Evolutionary conservation across 2,113 vertebrate species (phyloP).

Genomic region (Sturnus vulgaris): DNA sequence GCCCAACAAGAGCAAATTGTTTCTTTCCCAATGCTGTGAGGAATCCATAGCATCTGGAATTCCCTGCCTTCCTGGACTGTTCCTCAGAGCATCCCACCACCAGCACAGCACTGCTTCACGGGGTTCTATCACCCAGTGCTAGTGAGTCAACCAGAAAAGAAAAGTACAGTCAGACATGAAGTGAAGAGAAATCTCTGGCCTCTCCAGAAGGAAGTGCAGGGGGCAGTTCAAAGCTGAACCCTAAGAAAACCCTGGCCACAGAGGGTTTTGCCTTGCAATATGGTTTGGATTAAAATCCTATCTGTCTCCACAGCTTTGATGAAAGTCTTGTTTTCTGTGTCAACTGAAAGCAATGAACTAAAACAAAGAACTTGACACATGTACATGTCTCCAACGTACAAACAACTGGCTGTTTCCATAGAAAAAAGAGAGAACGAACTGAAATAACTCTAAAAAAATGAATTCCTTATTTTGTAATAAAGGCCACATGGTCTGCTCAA

Average conservation of each 20-base stretch:
- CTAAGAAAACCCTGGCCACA: accelerated
- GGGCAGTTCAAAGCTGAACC: neutral
- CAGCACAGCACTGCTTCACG: neutral
- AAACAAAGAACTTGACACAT: conserved; percentile 10
- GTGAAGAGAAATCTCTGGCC: neutral
- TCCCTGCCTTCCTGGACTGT: neutral
- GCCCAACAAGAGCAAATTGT: neutral
- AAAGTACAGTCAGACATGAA: neutral
- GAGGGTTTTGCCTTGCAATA: neutral
- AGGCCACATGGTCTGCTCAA: neutral
- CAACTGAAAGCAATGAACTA: neutral
- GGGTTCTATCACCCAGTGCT: neutral
- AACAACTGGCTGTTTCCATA: conserved; percentile 29
- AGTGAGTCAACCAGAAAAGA: neutral
- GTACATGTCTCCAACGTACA: neutral
- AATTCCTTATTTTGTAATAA: conserved; percentile 32
- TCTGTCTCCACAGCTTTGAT: neutral
- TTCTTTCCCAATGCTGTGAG: neutral
- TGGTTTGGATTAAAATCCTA: conserved; percentile 32
- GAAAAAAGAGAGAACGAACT: conserved; percentile 2
- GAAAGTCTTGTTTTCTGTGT: neutral
- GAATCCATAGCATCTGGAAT: neutral
- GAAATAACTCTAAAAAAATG: conserved; percentile 2
- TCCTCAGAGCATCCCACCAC: neutral
- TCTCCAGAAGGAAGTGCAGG: neutral